A percentile compares a stretch with the other conserved stretches of the same genome.
Conservation (phyloP, 1,140 invertebrate genomes). For the Colletes gigas region DNA sequence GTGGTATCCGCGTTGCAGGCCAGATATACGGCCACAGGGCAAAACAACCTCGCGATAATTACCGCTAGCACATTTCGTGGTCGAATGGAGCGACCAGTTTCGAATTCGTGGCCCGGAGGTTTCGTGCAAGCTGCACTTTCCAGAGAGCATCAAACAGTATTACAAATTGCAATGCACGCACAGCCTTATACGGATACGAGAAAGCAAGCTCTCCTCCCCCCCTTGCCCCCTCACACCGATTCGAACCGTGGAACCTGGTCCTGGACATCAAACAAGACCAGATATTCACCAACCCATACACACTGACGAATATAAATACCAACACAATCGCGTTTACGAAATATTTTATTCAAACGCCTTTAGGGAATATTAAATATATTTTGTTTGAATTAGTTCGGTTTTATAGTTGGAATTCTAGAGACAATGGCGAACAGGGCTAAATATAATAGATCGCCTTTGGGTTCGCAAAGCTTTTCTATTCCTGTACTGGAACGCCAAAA, state of each 20-base stretch:
- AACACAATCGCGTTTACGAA: too few relatives aligned
- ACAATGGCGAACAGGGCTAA: slow-evolving; percentile 21
- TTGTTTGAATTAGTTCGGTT: too few relatives aligned
- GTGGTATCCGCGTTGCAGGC: not conserved
- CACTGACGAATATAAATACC: too few relatives aligned
- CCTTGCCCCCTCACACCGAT: slow-evolving; percentile 8
- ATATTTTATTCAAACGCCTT: too few relatives aligned
- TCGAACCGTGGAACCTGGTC: slow-evolving; percentile 51
- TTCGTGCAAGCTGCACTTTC: slow-evolving; percentile 45
- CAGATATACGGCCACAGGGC: not conserved
- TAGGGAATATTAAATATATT: too few relatives aligned
- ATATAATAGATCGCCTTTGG: slow-evolving; percentile 13
- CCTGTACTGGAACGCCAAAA: slow-evolving; percentile 24
- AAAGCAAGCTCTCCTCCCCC: slow-evolving; percentile 27
- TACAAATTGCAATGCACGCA: slow-evolving; percentile 43
- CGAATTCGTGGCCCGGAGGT: slow-evolving; percentile 48
- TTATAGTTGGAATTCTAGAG: not conserved
- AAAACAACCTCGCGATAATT: slow-evolving; percentile 37
- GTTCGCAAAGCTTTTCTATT: slow-evolving; percentile 38
- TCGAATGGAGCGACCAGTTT: slow-evolving; percentile 34
- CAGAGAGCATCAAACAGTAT: slow-evolving; percentile 21
- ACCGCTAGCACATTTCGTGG: slow-evolving; percentile 33
- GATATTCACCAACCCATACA: slow-evolving; percentile 5
- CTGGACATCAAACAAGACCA: slow-evolving; percentile 57
- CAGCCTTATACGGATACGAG: slow-evolving; percentile 52